Evolutionary conservation across 2,113 vertebrate species (phyloP).

Genomic region (Junco hyemalis): DNA sequence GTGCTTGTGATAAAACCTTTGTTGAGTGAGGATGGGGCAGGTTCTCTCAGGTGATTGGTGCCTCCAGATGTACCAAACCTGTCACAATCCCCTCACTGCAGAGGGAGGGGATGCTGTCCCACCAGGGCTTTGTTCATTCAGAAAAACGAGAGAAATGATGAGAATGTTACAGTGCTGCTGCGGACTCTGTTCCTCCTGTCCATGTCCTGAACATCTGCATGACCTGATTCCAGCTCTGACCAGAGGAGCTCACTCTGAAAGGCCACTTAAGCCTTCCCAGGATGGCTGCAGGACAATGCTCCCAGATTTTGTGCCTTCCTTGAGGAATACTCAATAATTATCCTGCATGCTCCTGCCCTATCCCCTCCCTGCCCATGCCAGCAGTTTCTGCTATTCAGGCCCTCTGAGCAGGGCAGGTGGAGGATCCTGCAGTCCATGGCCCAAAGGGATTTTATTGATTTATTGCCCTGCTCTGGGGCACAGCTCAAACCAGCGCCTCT

Average conservation of each 20-base stretch:
- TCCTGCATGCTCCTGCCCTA: not conserved
- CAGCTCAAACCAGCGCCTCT: not conserved
- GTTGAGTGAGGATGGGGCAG: accelerated
- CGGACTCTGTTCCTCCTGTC: not conserved
- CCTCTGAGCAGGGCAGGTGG: not conserved
- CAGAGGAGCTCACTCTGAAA: not conserved
- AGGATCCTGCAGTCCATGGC: not conserved
- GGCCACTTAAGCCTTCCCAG: not conserved
- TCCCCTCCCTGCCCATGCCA: not conserved
- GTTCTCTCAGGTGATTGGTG: not conserved
- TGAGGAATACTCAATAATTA: not conserved
- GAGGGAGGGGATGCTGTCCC: not conserved
- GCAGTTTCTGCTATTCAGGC: not conserved
- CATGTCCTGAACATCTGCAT: accelerated
- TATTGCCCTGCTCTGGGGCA: accelerated
- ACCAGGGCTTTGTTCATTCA: not conserved
- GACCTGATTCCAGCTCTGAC: not conserved
- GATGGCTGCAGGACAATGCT: not conserved
- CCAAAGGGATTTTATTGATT: accelerated
- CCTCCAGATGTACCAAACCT: accelerated
- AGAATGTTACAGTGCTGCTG: not conserved
- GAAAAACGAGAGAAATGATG: not conserved
- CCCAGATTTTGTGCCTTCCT: not conserved
- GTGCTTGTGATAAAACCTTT: accelerated
- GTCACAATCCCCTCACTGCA: accelerated